Evolutionary conservation across 1,140 invertebrate species (phyloP).

Genomic region (Brachionus asplanchnoidis): DNA sequence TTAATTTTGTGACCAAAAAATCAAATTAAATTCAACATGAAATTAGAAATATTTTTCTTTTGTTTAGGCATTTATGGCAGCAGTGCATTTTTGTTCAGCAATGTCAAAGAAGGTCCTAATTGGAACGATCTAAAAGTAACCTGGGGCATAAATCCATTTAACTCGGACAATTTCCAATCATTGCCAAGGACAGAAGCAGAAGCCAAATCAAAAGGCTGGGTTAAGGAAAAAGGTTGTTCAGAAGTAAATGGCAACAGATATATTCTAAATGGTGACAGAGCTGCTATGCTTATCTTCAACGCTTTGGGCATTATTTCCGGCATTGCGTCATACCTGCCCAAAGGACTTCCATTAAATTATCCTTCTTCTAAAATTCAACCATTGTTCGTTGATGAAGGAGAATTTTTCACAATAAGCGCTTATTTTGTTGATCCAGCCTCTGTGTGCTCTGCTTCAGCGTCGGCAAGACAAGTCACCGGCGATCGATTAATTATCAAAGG

Average conservation of each 20-base stretch:
- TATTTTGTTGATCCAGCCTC: constrained; percentile 42
- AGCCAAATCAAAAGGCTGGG: constrained; percentile 16
- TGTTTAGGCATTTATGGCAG: neutral
- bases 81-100: neutral
- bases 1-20: neutral
- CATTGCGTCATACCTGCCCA: constrained; percentile 28
- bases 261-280: constrained; percentile 47
- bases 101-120: neutral
- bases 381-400: constrained; percentile 38
- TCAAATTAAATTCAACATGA: neutral
- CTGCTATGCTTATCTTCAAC: constrained; percentile 50
- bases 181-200: constrained; percentile 2
- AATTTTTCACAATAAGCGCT: constrained; percentile 36
- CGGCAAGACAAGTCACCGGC: neutral
- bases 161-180: neutral
- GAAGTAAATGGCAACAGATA: constrained; percentile 49
- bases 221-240: constrained; percentile 6
- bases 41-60: neutral
- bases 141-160: constrained; percentile 42
- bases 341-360: constrained; percentile 33
- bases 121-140: constrained; percentile 41
- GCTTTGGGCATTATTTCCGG: constrained; percentile 53
- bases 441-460: neutral
- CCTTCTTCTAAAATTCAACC: constrained; percentile 28
- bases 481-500: constrained; percentile 42